phyloP scores from a whole-genome alignment of 2,113 vertebrate species.

The pig (Sus scrofa) region T2T-Sscrofa CM000819.6:13800501-13801000 shows the following conservation, averaged over 20 bases:
- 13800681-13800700: slow-evolving; percentile 45
- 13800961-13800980: neutral
- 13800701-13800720: slow-evolving; percentile 49
- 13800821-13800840: slow-evolving; percentile 41
- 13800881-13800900: neutral
- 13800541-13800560: slow-evolving; percentile 32
- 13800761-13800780: neutral
- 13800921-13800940: slow-evolving; percentile 42
- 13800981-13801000: neutral
- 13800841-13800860: slow-evolving; percentile 56
- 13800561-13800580: neutral
- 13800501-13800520: neutral
- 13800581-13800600: slow-evolving; percentile 68
- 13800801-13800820: neutral
- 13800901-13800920: neutral
- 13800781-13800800: slow-evolving; percentile 25
- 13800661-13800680: slow-evolving; percentile 38
- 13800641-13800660: slow-evolving; percentile 57
- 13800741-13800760: slow-evolving; percentile 44
- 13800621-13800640: slow-evolving; percentile 40
- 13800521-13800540: slow-evolving; percentile 2
- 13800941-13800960: neutral
- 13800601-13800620: neutral
- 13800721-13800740: slow-evolving; percentile 29
- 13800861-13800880: slow-evolving; percentile 59